phyloP scores from a whole-genome alignment of 37 sponge, comb jelly and placozoan genomes.

The Bolinopsis microptera region DNA sequence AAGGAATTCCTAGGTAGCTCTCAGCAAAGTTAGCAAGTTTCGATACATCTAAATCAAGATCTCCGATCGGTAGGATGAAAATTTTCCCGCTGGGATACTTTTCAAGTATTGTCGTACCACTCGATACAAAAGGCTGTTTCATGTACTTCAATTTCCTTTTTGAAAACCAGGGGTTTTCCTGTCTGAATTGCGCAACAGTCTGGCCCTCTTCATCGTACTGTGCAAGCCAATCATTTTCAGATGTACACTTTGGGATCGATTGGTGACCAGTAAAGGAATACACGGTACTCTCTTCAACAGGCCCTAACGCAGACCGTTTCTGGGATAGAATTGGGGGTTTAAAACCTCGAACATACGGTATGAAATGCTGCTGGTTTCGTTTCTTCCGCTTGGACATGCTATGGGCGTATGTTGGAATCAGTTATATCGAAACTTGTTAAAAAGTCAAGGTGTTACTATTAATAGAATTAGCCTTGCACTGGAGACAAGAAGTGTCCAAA shows the following conservation, averaged over 20 bases:
- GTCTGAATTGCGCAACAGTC: constrained; percentile 74
- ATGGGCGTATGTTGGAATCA: neutral
- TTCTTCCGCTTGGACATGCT: constrained; percentile 9
- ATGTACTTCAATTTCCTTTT: constrained; percentile 71
- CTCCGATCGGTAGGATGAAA: constrained; percentile 78
- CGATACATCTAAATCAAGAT: constrained; percentile 60
- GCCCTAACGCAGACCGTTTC: neutral
- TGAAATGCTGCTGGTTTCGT: neutral
- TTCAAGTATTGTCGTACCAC: constrained; percentile 69
- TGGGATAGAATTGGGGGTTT: neutral
- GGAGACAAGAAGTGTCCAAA: neutral
- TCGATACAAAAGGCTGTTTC: constrained; percentile 69
- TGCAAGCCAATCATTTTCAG: constrained; percentile 92
- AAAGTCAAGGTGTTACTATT: neutral
- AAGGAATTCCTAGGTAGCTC: constrained; percentile 74
- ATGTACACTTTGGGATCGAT: constrained; percentile 76
- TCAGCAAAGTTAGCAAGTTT: constrained; percentile 76
- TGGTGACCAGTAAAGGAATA: constrained; percentile 13
- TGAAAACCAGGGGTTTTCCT: constrained; percentile 84
- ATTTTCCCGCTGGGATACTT: constrained; percentile 85
- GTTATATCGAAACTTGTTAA: neutral
- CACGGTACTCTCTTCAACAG: neutral
- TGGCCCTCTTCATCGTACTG: constrained; percentile 96
- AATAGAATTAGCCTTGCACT: neutral
- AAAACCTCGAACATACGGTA: constrained; percentile 15